phyloP scores from a whole-genome alignment of 35 echinoderm and acorn worm species.

The Apostichopus californicus region DNA sequence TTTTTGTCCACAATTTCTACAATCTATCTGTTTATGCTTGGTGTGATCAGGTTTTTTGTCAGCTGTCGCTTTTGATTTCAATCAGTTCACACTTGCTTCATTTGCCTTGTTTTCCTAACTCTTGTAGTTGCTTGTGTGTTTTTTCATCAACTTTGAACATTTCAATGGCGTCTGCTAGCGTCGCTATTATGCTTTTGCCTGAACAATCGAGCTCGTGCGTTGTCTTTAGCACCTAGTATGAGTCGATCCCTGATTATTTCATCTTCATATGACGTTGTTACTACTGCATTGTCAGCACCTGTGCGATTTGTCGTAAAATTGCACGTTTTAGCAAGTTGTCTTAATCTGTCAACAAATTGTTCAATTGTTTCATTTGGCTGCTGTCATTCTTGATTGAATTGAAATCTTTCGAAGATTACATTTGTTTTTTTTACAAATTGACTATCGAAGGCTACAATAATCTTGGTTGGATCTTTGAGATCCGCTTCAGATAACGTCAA shows the following conservation, averaged over 20 bases:
- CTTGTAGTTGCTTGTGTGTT: constrained; percentile 18
- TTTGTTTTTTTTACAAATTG: constrained; percentile 27
- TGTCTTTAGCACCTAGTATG: constrained; percentile 15
- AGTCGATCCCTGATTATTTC: constrained; percentile 25
- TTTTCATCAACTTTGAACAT: constrained; percentile 36
- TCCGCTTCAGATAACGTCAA: constrained; percentile 3
- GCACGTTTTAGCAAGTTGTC: constrained; percentile 13
- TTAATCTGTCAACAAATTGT: constrained; percentile 27
- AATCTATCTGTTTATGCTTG: constrained; percentile 29
- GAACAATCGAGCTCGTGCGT: constrained; percentile 5
- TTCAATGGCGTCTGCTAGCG: constrained; percentile 29
- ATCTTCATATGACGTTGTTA: constrained; percentile 13
- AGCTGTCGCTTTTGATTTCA: constrained; percentile 1
- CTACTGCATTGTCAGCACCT: neutral
- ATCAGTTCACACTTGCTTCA: neutral
- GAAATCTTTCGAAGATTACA: neutral
- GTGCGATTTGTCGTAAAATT: neutral
- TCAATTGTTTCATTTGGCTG: constrained; percentile 37
- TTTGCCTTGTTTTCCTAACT: constrained; percentile 32
- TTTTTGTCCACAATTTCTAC: constrained; percentile 37
- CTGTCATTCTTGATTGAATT: neutral
- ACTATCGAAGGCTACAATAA: constrained; percentile 3
- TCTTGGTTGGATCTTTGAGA: constrained; percentile 26
- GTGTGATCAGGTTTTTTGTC: neutral
- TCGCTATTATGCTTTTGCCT: constrained; percentile 17